Percentiles rank a stretch among this genome's conserved stretches.
Evolutionary conservation across 2,888 invertebrate genomes (phyloP).

Genomic region (Amblyjoppa fuscipennis): DNA sequence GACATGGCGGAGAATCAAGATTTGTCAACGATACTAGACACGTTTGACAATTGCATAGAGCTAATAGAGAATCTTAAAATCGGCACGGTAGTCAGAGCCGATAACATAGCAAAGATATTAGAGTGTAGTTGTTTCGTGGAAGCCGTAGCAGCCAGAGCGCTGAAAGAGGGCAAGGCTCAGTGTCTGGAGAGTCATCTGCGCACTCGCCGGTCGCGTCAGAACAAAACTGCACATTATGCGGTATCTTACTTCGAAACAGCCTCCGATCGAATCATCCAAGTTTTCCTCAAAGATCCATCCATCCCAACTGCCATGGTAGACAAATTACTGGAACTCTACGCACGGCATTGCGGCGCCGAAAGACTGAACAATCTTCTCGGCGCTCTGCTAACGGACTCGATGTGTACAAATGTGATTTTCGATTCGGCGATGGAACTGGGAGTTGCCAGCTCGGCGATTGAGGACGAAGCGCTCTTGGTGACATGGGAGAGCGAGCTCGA

Average conservation of each 20-base stretch:
- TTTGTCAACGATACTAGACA: conserved; percentile 86
- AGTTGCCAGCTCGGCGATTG: conserved; percentile 71
- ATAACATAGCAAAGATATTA: conserved; percentile 87
- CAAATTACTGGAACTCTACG: conserved; percentile 85
- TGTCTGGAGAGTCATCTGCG: conserved; percentile 85
- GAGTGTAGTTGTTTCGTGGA: conserved; percentile 87
- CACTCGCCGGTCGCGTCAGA: conserved; percentile 83
- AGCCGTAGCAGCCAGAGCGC: conserved; percentile 85
- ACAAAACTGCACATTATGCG: conserved; percentile 75
- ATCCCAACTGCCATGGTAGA: conserved; percentile 82
- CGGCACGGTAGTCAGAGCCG: conserved; percentile 85
- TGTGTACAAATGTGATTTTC: conserved; percentile 75
- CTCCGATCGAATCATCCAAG: conserved; percentile 85
- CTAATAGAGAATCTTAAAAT: conserved; percentile 86
- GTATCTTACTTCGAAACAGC: conserved; percentile 82
- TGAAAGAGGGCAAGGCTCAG: conserved; percentile 81
- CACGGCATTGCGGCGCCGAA: conserved; percentile 82
- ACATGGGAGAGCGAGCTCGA: conserved; percentile 78
- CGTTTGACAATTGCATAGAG: conserved; percentile 86
- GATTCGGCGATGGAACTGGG: conserved; percentile 75
- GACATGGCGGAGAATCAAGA: conserved; percentile 80
- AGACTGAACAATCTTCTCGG: conserved; percentile 84
- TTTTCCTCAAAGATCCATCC: conserved; percentile 82
- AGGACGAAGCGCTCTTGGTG: conserved; percentile 77
- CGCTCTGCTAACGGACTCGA: conserved; percentile 71